These are phyloP conservation scores for Cephonodes hylas DNA, from an alignment of 2,888 invertebrate species.

Conservation along the genomic window DNA sequence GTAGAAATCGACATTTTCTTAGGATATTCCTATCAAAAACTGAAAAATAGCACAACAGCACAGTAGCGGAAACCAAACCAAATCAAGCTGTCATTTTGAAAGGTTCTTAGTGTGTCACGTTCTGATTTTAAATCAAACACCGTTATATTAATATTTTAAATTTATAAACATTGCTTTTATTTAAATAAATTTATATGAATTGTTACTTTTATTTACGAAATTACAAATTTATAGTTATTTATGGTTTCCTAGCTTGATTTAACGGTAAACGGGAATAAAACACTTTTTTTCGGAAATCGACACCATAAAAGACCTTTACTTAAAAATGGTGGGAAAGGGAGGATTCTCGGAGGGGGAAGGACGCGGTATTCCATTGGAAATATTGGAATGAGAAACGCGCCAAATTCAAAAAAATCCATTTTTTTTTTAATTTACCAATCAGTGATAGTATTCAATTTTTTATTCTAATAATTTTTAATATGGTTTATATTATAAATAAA, in stretches of 20 bases:
- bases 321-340: conserved; percentile 66
- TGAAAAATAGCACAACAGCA: conserved; percentile 79
- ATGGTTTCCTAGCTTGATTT: background rate
- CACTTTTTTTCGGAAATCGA: conserved; percentile 11
- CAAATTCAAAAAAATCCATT: conserved; percentile 36
- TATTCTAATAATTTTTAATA: background rate
- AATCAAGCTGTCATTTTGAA: conserved; percentile 79
- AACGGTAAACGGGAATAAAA: background rate
- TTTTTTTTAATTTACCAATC: no score
- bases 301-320: conserved; percentile 55
- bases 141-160: conserved; percentile 12
- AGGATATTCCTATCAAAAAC: conserved; percentile 67
- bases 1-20: conserved; percentile 77
- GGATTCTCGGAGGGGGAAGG: conserved; percentile 64
- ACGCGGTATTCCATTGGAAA: conserved; percentile 62
- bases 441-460: no score
- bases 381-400: conserved; percentile 47
- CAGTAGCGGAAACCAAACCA: conserved; percentile 81
- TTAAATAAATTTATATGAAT: background rate
- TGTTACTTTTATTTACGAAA: background rate
- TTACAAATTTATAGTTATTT: background rate
- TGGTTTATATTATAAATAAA: background rate
- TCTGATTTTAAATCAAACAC: conserved; percentile 27
- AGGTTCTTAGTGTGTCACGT: conserved; percentile 63
- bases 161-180: background rate